Evolutionary conservation across 2,113 vertebrate species (phyloP).

Genomic region (Aptenodytes patagonicus): DNA sequence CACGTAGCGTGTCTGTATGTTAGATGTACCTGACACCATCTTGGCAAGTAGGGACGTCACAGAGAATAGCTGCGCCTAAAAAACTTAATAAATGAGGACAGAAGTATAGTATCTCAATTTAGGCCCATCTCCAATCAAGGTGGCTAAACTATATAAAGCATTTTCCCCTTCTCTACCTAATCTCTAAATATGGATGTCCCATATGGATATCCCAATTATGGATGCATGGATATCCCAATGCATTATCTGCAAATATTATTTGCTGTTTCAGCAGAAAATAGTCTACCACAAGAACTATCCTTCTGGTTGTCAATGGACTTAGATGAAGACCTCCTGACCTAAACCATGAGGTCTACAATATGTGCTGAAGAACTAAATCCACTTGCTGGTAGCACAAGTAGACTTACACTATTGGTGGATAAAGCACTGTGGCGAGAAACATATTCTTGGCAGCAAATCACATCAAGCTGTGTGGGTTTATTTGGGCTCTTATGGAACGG

Average conservation of each 20-base stretch:
- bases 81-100: not conserved
- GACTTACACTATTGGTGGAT: not conserved
- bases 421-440: not conserved
- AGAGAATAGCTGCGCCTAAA: not conserved
- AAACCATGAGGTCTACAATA: not conserved
- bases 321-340: not conserved
- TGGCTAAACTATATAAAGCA: not conserved
- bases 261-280: not conserved
- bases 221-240: not conserved
- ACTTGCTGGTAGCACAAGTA: not conserved
- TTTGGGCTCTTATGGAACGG: not conserved
- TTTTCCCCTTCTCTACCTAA: not conserved
- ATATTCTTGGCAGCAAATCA: fast-evolving
- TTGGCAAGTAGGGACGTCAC: not conserved
- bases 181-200: not conserved
- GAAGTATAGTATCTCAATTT: not conserved
- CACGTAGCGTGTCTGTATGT: not conserved
- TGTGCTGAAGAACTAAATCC: not conserved
- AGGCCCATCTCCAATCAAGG: not conserved
- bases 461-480: not conserved
- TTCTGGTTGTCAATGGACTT: not conserved
- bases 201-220: not conserved
- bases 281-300: not conserved
- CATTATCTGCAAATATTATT: not conserved
- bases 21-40: not conserved